These are phyloP conservation scores for Aproaerema taeniolella DNA, from an alignment of 2,888 invertebrate genomes.

Conservation along the genomic window DNA sequence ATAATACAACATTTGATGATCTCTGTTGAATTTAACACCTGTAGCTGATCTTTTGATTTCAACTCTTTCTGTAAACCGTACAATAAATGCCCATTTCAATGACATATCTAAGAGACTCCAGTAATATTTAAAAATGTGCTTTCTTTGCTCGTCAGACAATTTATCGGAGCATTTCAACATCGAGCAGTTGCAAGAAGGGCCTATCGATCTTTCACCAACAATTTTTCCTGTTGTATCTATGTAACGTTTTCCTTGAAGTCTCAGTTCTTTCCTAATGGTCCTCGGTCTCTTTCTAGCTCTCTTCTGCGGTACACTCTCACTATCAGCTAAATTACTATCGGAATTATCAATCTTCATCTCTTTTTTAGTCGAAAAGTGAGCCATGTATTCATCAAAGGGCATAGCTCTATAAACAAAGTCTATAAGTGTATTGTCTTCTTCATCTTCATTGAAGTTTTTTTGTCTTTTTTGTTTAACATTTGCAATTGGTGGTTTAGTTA, in stretches of 20 bases:
- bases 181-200: slow-evolving; percentile 3
- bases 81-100: no score
- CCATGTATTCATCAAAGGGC: slow-evolving; percentile 5
- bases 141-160: slow-evolving; percentile 1
- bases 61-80: no score
- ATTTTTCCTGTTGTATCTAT: not conserved
- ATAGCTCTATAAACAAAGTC: slow-evolving; percentile 6
- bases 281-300: not conserved
- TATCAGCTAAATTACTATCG: no score
- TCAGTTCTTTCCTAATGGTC: not conserved
- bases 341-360: not conserved
- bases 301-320: no score
- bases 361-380: not conserved
- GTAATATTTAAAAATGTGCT: slow-evolving; percentile 3
- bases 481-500: no score
- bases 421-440: slow-evolving; percentile 2
- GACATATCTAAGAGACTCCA: no score
- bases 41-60: no score
- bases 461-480: no score
- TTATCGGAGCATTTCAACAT: slow-evolving; percentile 2
- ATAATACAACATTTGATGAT: no score
- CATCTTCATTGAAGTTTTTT: no score
- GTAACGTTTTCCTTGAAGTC: not conserved
- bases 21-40: no score
- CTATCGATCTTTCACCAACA: not conserved